Conservation (phyloP, 2,113 vertebrate genomes). For the Percopsis transmontana region DNA sequence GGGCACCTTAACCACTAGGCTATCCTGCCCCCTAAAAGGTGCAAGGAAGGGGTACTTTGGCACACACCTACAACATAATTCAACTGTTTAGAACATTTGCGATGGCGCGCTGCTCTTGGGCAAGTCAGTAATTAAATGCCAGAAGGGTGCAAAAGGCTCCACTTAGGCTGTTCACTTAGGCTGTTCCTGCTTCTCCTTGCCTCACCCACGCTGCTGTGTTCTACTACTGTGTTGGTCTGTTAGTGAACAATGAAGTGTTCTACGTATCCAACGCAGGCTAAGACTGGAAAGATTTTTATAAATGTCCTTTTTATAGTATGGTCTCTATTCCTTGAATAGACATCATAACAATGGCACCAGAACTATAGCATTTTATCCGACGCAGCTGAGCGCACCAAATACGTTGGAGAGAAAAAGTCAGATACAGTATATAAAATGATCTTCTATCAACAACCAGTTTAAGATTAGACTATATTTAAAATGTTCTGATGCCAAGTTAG, state of each 20-base stretch:
- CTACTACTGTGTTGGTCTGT: constrained; percentile 3
- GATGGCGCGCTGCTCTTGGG: background rate
- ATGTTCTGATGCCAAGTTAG: background rate
- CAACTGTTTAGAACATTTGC: constrained; percentile 13
- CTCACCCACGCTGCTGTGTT: constrained; percentile 10
- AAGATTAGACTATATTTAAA: background rate
- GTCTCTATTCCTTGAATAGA: constrained; percentile 38
- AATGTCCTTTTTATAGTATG: constrained; percentile 34
- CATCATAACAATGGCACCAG: constrained; percentile 12
- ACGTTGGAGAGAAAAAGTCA: background rate
- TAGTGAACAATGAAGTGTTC: too few relatives aligned
- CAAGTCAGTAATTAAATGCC: constrained; percentile 25
- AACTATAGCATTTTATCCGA: constrained; percentile 12
- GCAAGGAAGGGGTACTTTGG: constrained; percentile 14
- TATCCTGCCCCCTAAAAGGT: constrained; percentile 10
- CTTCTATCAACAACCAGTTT: constrained; percentile 22
- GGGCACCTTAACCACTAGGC: too few relatives aligned
- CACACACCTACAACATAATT: constrained; percentile 15
- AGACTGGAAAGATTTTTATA: constrained; percentile 44
- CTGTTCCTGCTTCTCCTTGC: constrained; percentile 9
- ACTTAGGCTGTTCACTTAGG: background rate
- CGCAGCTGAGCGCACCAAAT: background rate
- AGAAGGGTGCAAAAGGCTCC: constrained; percentile 13
- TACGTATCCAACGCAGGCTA: constrained; percentile 13
- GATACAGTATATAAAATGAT: constrained; percentile 12